Conservation (phyloP, 1,140 invertebrate species). For the Drosophila orosa region DNA sequence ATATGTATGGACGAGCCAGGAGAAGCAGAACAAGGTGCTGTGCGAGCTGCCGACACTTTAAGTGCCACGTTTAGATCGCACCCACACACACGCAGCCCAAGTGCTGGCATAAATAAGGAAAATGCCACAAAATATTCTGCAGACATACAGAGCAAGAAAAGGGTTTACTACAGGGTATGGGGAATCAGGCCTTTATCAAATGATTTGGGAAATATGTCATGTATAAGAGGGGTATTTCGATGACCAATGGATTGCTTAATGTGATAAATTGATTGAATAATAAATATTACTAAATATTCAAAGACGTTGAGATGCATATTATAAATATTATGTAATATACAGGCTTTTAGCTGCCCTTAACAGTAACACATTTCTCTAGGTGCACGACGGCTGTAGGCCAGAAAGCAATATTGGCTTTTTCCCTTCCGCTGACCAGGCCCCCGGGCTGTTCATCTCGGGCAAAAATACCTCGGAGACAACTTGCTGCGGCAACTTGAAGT, state of each 20-base stretch:
- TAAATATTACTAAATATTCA: background rate
- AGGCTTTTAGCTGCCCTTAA: no score
- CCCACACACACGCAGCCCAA: constrained; percentile 15
- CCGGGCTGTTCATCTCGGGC: constrained; percentile 34
- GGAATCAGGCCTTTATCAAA: background rate
- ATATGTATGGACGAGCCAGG: constrained; percentile 35
- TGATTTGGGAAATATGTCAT: background rate
- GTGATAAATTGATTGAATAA: background rate
- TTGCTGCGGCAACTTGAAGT: constrained; percentile 28
- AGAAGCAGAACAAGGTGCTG: constrained; percentile 32
- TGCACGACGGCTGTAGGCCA: constrained; percentile 3
- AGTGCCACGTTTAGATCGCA: constrained; percentile 59
- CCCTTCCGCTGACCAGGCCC: constrained; percentile 5
- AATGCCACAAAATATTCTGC: constrained; percentile 16
- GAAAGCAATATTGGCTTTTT: constrained; percentile 7
- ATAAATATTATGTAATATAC: no score
- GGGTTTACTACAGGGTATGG: background rate
- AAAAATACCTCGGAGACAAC: constrained; percentile 66
- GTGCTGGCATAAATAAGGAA: constrained; percentile 39
- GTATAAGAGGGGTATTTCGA: no score
- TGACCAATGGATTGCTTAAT: background rate
- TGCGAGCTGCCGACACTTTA: constrained; percentile 58
- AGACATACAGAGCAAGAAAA: constrained; percentile 10
- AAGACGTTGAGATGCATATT: no score
- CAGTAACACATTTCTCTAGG: background rate